phyloP scores from a whole-genome alignment of 2,797 vertebrate genomes.

The Novumbra hubbsi region DNA sequence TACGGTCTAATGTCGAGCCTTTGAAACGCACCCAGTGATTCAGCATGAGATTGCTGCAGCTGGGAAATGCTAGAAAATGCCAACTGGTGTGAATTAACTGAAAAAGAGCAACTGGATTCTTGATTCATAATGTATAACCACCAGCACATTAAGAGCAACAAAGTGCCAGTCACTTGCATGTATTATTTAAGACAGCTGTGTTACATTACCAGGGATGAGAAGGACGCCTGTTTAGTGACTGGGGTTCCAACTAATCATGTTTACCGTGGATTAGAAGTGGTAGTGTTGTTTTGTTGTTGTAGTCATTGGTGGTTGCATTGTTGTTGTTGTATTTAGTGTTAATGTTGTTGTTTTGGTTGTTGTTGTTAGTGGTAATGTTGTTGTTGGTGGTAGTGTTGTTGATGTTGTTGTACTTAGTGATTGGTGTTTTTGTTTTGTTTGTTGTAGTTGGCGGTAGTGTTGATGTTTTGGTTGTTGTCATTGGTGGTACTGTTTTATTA shows the following conservation, averaged over 20 bases:
- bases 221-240: conserved; percentile 35
- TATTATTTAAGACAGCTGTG: conserved; percentile 62
- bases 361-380: not conserved
- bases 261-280: not conserved
- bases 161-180: conserved; percentile 47
- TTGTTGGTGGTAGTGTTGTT: not conserved
- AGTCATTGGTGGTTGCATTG: too few relatives aligned
- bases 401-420: too few relatives aligned
- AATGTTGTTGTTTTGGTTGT: not conserved
- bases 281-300: not conserved
- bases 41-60: conserved; percentile 8
- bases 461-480: too few relatives aligned
- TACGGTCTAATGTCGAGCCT: conserved; percentile 31
- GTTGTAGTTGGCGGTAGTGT: too few relatives aligned
- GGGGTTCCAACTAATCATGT: conserved; percentile 23
- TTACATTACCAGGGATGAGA: conserved; percentile 55
- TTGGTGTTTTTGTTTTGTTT: too few relatives aligned
- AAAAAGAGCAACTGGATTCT: conserved; percentile 40
- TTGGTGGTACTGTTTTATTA: too few relatives aligned
- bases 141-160: conserved; percentile 24
- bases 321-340: not conserved
- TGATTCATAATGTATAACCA: conserved; percentile 70
- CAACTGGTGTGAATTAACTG: conserved; percentile 35
- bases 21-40: conserved; percentile 10
- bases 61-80: conserved; percentile 34